These are phyloP conservation scores for Drosophila buzzatii DNA, from an alignment of 2,888 invertebrate species.

Conservation along the genomic window DNA sequence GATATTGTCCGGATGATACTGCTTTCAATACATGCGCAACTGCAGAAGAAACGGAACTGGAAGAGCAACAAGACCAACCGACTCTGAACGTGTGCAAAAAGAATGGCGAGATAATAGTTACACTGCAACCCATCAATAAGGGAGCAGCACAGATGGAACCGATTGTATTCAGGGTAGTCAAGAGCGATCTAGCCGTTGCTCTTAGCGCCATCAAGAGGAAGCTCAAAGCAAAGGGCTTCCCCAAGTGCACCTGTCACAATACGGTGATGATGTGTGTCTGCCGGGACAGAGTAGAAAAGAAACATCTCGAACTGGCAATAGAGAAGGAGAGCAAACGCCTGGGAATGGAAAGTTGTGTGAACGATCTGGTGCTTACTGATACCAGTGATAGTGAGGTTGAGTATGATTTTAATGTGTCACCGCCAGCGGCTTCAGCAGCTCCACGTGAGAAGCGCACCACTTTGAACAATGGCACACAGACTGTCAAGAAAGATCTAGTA, in stretches of 20 bases:
- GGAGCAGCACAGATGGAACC: constrained; percentile 85
- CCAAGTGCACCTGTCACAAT: constrained; percentile 86
- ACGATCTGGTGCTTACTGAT: constrained; percentile 79
- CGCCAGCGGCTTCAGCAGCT: constrained; percentile 88
- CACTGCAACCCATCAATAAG: constrained; percentile 68
- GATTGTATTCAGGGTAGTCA: constrained; percentile 88
- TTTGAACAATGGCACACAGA: constrained; percentile 88
- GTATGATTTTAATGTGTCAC: constrained; percentile 89
- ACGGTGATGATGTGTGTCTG: constrained; percentile 84
- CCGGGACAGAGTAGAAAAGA: constrained; percentile 83
- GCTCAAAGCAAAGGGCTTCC: constrained; percentile 86
- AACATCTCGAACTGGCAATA: constrained; percentile 85
- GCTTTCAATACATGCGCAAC: constrained; percentile 63
- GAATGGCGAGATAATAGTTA: constrained; percentile 88
- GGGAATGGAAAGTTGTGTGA: constrained; percentile 66
- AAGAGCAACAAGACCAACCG: constrained; percentile 84
- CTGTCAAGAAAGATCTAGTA: constrained; percentile 86
- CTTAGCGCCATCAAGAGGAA: constrained; percentile 86
- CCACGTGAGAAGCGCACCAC: constrained; percentile 85
- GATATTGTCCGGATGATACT: constrained; percentile 68
- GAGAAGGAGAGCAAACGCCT: constrained; percentile 84
- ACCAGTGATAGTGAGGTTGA: constrained; percentile 87
- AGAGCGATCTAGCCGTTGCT: constrained; percentile 86
- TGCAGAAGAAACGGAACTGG: constrained; percentile 74
- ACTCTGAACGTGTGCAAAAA: constrained; percentile 88